Evolutionary conservation across 2,113 vertebrate genomes (phyloP).

Genomic region (Artemisiospiza belli): DNA sequence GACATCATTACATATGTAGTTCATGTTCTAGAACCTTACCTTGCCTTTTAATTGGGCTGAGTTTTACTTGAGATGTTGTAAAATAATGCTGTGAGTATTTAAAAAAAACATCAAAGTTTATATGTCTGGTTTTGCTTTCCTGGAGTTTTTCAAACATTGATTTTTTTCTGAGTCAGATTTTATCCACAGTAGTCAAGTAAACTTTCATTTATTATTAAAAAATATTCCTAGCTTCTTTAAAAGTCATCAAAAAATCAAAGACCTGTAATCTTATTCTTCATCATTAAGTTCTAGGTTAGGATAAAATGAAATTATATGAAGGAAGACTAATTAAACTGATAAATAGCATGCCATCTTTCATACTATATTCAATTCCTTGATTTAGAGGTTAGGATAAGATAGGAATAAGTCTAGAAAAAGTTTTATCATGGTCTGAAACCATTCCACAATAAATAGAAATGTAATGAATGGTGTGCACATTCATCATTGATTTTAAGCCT

Average conservation of each 20-base stretch:
- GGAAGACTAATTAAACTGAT: background rate
- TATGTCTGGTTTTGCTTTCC: background rate
- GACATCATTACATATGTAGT: conserved; percentile 77
- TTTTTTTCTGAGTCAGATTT: conserved; percentile 50
- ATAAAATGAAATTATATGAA: conserved; percentile 48
- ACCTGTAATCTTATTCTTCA: conserved; percentile 12
- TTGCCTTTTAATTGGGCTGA: conserved; percentile 49
- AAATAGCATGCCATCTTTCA: conserved; percentile 11
- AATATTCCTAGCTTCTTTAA: background rate
- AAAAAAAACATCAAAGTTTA: conserved; percentile 21
- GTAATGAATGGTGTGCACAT: background rate
- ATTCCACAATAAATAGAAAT: background rate
- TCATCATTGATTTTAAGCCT: background rate
- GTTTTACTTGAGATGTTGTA: conserved; percentile 11
- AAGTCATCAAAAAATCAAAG: conserved; percentile 46
- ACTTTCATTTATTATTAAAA: background rate
- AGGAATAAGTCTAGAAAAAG: background rate
- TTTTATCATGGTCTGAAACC: background rate
- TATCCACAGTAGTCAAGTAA: conserved; percentile 10
- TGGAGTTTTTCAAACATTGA: conserved; percentile 37
- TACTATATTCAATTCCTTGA: background rate
- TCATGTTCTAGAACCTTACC: conserved; percentile 60
- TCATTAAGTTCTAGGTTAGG: background rate
- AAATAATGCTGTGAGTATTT: conserved; percentile 47
- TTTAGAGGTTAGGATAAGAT: conserved; percentile 3